Base-by-base conservation (phyloP, 2,113 vertebrate genomes). In the Trematocara marginatum region DNA sequence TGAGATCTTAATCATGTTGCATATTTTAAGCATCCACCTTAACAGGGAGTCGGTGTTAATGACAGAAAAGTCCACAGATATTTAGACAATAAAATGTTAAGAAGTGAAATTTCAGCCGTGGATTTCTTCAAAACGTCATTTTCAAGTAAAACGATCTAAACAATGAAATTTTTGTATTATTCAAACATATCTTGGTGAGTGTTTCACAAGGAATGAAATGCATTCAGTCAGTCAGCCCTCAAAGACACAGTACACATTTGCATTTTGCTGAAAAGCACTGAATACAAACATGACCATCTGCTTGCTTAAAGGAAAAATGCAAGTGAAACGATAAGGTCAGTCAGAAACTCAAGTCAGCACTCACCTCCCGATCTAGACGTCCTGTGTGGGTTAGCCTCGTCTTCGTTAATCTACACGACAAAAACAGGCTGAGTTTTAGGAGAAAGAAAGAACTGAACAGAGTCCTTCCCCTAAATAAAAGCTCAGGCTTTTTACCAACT, bases 341-440 rank as follows among this genome's bases (percentile, higher is more conserved):
- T 38, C 6, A 40, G 29, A 23, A 26, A 82, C 13, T 20, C 6
- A 71, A 45, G 5, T 29, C 15, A 31, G 16, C 69, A 90, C 95
- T 95, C 87, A 96, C 95, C 94, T 1, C 49, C 85, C 42, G 83
- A 31, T 92, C 90, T 93, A 81, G 88, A 95, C 12, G 79, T 88
- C 38, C 95, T 86, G 23, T 23, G 52, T 80, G 97, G 96, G 10
- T 96, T 94, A 26, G 92, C 89, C 86, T 99, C 98, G 69, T 97
- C 98, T 78, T 99, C 98, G 20, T 97, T 98, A 89, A 99, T 97
- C 98, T 99, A 84, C 89, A 86, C 3, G 4, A 71, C 23, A 78
- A 29, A 69, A 34, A 61, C 10, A 79, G 10, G 53, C 3, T 3
- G 29, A 54, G 52, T 64, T 54, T 88, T 42, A 74, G 23, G 29